These are phyloP conservation scores for Acrobasis suavella DNA, from an alignment of 2,888 invertebrate genomes.

Conservation along the genomic window DNA sequence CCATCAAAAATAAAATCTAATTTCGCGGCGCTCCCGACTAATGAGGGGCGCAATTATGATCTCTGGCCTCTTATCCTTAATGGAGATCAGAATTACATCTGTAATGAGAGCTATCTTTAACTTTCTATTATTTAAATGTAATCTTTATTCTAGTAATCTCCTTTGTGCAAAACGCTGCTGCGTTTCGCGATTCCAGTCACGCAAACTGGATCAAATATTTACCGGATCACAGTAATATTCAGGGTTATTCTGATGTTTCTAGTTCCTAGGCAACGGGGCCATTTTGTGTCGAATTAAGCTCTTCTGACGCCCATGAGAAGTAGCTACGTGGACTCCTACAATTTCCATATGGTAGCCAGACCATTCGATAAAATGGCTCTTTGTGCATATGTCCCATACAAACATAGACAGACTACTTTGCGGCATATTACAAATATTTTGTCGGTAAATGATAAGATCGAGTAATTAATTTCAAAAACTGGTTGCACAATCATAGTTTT, in stretches of 20 bases:
- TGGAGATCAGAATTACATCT: constrained; percentile 50
- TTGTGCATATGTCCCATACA: too few species aligned
- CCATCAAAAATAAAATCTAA: constrained; percentile 58
- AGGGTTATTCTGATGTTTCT: constrained; percentile 39
- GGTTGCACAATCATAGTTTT: too few species aligned
- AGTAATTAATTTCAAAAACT: too few species aligned
- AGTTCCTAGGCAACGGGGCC: constrained; percentile 30
- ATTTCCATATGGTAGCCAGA: too few species aligned
- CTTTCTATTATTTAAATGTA: constrained; percentile 24
- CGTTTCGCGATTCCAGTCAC: constrained; percentile 38
- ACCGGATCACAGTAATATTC: constrained; percentile 46
- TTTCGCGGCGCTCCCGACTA: constrained; percentile 51
- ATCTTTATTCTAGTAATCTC: constrained; percentile 1
- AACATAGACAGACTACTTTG: too few species aligned
- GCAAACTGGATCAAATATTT: constrained; percentile 50
- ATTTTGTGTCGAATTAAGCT: too few species aligned
- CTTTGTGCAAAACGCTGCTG: neutral
- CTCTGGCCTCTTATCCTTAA: constrained; percentile 51
- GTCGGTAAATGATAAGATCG: too few species aligned
- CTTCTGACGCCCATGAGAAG: too few species aligned
- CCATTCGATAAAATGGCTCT: too few species aligned
- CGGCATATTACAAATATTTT: too few species aligned
- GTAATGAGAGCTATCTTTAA: constrained; percentile 50
- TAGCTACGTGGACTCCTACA: too few species aligned
- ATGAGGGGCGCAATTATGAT: constrained; percentile 66